Evolutionary conservation across 2,113 vertebrate genomes (phyloP), one percentile per base, ranked within the genome.

Genomic region (Phylloscopus trochilus): DNA sequence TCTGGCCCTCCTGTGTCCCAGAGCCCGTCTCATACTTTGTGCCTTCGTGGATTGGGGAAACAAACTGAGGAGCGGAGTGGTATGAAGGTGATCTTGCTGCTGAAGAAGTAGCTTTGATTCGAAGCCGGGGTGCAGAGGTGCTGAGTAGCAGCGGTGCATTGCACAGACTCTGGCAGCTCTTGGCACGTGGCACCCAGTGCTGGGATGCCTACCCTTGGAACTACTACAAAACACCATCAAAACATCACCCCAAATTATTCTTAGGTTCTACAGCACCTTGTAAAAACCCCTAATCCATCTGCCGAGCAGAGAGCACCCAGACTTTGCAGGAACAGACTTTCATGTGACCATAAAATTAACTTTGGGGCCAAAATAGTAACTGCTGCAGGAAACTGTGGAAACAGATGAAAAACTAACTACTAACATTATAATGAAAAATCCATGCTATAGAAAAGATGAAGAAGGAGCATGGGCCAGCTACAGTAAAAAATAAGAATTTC

Each of bases 341-440:
- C 53, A 58, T 53, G 35, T 52, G 74, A 75, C 56, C 39, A 69
- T 73, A 82, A 85, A 78, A 93, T 93, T 90, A 91, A 88, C 52
- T 94, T 77, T 35, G 51, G 55, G 37, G 81, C 43, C 46, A 96
- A 78, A 97, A 90, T 49, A 86, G 37, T 83, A 88, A 82, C 33
- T 41, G 81, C 78, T 90, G 75, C 44, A 87, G 44, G 80, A 96
- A 97, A 95, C 80, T 87, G 55, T 88, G 86, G 64, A 94, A 96
- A 92, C 64, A 76, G 66, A 86, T 75, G 46, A 90, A 95, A 96
- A 97, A 70, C 16, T 66, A 75, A 64, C 77, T 94, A 75, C 87
- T 97, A 96, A 90, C 58, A 82, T 95, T 91, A 24, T 79, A 93
- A 95, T 49, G 81, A 93, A 89, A 94, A 85, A 87, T 78, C 49